A percentile compares a stretch with the other conserved stretches of the same genome.
phyloP scores from a whole-genome alignment of 2,113 vertebrate genomes.

The Pluvianellus socialis region DNA sequence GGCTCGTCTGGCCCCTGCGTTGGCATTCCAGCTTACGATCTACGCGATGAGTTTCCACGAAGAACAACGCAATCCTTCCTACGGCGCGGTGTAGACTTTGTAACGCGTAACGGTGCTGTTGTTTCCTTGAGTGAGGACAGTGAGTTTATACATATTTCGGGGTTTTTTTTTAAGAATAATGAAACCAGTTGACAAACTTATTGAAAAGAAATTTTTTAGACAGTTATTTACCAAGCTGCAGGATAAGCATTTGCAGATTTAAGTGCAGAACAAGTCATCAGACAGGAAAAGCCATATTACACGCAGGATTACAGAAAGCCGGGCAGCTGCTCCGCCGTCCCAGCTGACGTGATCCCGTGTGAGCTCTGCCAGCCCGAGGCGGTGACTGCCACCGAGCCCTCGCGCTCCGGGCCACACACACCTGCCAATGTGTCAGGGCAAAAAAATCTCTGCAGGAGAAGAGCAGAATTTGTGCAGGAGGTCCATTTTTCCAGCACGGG shows the following conservation, averaged over 20 bases:
- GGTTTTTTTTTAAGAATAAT: not conserved
- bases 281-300: not conserved
- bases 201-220: not conserved
- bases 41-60: rapidly evolving
- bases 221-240: not conserved
- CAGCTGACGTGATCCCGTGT: too few relatives aligned
- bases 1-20: not conserved
- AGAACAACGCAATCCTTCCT: not conserved
- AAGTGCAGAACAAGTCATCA: not conserved
- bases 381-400: rapidly evolving
- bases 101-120: rapidly evolving
- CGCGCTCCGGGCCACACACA: rapidly evolving
- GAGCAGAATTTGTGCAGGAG: rapidly evolving
- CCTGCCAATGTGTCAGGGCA: rapidly evolving
- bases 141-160: not conserved
- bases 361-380: too few relatives aligned
- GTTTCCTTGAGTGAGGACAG: not conserved
- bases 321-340: not conserved
- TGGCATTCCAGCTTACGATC: not conserved
- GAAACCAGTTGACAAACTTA: not conserved
- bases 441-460: not conserved
- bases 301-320: not conserved
- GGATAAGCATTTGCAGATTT: not conserved
- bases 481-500: not conserved
- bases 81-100: rapidly evolving